Evolutionary conservation across 2,113 vertebrate species (phyloP), one percentile per base, ranked within the genome.

Genomic region (Sitta europaea): DNA sequence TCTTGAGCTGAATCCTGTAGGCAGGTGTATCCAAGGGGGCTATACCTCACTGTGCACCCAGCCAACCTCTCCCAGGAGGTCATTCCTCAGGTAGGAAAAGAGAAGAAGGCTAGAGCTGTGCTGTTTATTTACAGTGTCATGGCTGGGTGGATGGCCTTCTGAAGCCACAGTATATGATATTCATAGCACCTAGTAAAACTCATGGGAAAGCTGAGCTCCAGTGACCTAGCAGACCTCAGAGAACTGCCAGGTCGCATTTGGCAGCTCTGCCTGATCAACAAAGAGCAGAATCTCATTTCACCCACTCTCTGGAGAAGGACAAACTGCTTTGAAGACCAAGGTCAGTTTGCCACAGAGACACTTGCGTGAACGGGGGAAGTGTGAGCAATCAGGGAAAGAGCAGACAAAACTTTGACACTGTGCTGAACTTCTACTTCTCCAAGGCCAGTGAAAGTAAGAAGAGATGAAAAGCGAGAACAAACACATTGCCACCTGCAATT

Each of bases 191-290:
- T 82, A 72, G 55, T 58, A 57, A 91, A 95, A 73, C 72, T 25
- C 23, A 2, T 9, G 61, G 88, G 92, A 95, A 88, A 96, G 57
- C 79, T 94, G 86, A 94, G 90, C 90, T 88, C 63, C 59, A 50
- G 55, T 83, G 61, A 85, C 66, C 70, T 28, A 47, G 54, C 45
- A 92, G 77, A 70, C 81, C 84, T 81, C 67, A 81, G 59, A 55
- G 68, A 92, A 47, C 70, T 86, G 74, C 59, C 82, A 93, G 67
- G 40, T 90, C 0, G 0, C 10, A 13, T 83, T 88, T 94, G 88
- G 67, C 78, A 93, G 55, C 65, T 93, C 75, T 83, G 75, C 47
- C 51, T 86, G 51, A 86, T 79, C 54, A 8, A 17, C 75, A 74
- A 47, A 22, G 48, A 86, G 38, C 54, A 77, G 63, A 85, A 80